A percentile compares a stretch with the other conserved stretches of the same genome.
Conservation (phyloP, 2,113 vertebrate genomes). For the Pogona vitticeps region DNA sequence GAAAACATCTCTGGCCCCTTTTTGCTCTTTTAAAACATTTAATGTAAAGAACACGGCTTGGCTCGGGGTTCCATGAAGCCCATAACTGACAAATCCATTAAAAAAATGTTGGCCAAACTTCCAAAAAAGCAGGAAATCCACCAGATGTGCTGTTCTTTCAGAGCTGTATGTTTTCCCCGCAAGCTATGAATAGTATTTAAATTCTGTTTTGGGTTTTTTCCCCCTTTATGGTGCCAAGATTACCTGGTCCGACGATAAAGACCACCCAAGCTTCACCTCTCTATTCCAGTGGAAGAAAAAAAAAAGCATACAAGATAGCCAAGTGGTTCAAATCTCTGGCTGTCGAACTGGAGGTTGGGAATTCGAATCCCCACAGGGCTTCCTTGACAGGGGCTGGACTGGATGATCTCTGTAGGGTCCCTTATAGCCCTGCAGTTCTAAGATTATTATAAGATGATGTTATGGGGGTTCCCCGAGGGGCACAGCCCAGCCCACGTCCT, state of each 20-base stretch:
- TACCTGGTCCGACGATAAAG: not conserved
- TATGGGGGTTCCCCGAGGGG: no score
- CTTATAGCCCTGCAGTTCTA: no score
- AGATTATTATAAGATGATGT: no score
- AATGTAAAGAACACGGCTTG: constrained; percentile 28
- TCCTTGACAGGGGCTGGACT: no score
- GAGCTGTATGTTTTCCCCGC: not conserved
- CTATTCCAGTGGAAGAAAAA: no score
- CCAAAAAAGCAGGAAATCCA: constrained; percentile 10
- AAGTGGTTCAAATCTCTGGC: no score
- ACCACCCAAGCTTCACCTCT: constrained; percentile 9
- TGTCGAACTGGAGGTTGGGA: no score
- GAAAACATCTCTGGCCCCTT: not conserved
- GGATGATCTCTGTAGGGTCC: no score
- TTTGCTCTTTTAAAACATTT: not conserved
- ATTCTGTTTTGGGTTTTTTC: not conserved
- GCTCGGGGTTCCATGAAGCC: rapidly evolving
- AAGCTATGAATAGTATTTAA: not conserved
- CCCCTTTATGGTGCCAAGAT: not conserved
- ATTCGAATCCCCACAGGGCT: no score
- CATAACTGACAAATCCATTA: not conserved
- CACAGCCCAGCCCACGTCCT: no score
- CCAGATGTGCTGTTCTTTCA: not conserved
- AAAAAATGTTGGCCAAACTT: not conserved
- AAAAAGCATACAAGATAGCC: no score